A percentile compares a stretch with the other conserved stretches of the same genome.
These are phyloP conservation scores for Ectropis grisescens DNA, from an alignment of 1,140 invertebrate genomes.

Conservation along the genomic window DNA sequence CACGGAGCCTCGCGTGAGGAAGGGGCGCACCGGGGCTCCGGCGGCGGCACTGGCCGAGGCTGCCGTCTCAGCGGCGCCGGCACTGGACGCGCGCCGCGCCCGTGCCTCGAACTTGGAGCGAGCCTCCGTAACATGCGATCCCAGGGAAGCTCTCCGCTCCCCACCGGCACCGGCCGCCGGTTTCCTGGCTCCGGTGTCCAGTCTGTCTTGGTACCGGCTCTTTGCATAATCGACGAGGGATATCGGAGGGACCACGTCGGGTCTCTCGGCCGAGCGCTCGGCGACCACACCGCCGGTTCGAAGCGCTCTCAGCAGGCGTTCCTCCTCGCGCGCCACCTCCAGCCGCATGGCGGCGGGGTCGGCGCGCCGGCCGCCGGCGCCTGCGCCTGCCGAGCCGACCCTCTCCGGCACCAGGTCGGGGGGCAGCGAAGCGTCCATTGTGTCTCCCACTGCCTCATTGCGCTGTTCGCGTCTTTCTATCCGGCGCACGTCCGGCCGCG, in stretches of 20 bases:
- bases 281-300: conserved; percentile 80
- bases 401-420: conserved; percentile 50
- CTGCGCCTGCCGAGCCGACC: conserved; percentile 48
- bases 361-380: conserved; percentile 30
- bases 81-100: conserved; percentile 53
- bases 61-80: conserved; percentile 53
- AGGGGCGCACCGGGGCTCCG: conserved; percentile 78
- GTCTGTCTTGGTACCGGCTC: conserved; percentile 73
- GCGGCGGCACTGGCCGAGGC: conserved; percentile 49
- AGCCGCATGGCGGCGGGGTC: conserved; percentile 67
- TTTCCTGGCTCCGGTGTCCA: conserved; percentile 70
- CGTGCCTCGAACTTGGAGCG: conserved; percentile 62
- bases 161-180: conserved; percentile 47
- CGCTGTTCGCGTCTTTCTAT: conserved; percentile 34
- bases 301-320: conserved; percentile 81
- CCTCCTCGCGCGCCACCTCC: conserved; percentile 83
- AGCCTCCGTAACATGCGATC: conserved; percentile 52
- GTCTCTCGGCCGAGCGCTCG: conserved; percentile 57
- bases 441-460: conserved; percentile 31
- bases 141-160: conserved; percentile 49
- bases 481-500: conserved; percentile 31
- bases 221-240: conserved; percentile 78
- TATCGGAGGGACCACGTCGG: conserved; percentile 55
- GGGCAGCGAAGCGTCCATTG: conserved; percentile 39
- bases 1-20: conserved; percentile 90